These are phyloP conservation scores for Caenorhabditis sp. DNA, from an alignment of 2,888 invertebrate species.

Conservation along the genomic window DNA sequence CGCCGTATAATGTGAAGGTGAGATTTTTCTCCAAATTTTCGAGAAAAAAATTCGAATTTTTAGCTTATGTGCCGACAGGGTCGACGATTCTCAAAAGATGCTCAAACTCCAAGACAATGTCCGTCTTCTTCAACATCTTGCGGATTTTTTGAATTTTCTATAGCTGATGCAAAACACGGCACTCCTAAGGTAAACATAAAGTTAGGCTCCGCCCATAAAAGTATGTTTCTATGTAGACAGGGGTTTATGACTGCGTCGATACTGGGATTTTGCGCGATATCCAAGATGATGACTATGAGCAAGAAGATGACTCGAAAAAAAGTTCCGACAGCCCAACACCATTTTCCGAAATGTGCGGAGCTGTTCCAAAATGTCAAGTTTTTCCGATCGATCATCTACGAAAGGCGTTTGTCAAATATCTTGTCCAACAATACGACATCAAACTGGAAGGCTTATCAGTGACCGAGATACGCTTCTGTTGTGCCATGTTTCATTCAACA, in stretches of 20 bases:
- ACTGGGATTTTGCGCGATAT: slow-evolving; percentile 41
- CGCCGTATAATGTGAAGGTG: slow-evolving; percentile 57
- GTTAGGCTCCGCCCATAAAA: no score
- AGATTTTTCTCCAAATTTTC: slow-evolving; percentile 8
- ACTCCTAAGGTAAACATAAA: slow-evolving; percentile 21
- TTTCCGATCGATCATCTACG: slow-evolving; percentile 41
- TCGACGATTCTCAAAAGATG: slow-evolving; percentile 32
- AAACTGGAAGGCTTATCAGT: slow-evolving; percentile 34
- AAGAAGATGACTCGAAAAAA: background rate
- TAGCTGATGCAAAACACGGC: slow-evolving; percentile 20
- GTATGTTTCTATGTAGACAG: slow-evolving; percentile 20
- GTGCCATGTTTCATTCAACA: slow-evolving; percentile 52
- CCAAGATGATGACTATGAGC: background rate
- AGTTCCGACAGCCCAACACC: no score
- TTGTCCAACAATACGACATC: slow-evolving; percentile 44
- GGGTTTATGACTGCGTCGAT: slow-evolving; percentile 54
- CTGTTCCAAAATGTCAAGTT: slow-evolving; percentile 39
- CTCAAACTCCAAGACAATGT: slow-evolving; percentile 47
- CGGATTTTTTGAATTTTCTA: slow-evolving; percentile 47
- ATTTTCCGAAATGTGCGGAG: slow-evolving; percentile 47
- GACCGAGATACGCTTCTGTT: slow-evolving; percentile 42
- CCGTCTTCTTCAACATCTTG: slow-evolving; percentile 51
- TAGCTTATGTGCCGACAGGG: slow-evolving; percentile 55
- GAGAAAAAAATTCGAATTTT: slow-evolving; percentile 4
- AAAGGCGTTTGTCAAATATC: slow-evolving; percentile 44